Evolutionary conservation across 2,888 invertebrate species (phyloP).

Genomic region (Xestia sexstrigata): DNA sequence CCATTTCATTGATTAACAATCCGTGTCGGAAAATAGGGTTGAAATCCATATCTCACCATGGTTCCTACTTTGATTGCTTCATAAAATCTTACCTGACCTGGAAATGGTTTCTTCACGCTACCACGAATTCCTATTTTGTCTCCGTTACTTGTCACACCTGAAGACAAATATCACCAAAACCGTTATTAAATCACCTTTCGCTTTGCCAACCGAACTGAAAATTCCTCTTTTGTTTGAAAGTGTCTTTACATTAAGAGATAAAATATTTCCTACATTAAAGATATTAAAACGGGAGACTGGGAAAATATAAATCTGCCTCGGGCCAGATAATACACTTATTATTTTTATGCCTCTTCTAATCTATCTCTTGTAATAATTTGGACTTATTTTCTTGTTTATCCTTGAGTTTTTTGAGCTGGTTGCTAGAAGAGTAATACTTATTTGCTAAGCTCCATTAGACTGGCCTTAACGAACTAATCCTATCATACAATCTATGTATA

Average conservation of each 20-base stretch:
- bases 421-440: not conserved
- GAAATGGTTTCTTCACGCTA: not conserved
- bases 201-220: constrained; percentile 29
- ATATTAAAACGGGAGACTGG: constrained; percentile 50
- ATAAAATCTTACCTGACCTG: too few species aligned
- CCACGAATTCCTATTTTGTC: not conserved
- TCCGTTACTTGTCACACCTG: not conserved
- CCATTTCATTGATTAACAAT: too few species aligned
- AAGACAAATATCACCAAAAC: constrained; percentile 17
- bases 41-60: not conserved
- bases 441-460: not conserved
- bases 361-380: constrained; percentile 26
- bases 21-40: not conserved
- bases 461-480: not conserved
- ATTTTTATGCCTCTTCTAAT: constrained; percentile 36
- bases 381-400: not conserved
- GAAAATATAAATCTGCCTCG: constrained; percentile 44
- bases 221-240: constrained; percentile 7
- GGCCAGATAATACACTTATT: constrained; percentile 40
- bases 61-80: not conserved
- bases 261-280: constrained; percentile 60
- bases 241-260: constrained; percentile 33
- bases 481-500: not conserved
- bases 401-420: not conserved
- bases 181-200: constrained; percentile 12